Evolutionary conservation across 2,797 vertebrate genomes (phyloP).

Genomic region (Mastacembelus armatus): DNA sequence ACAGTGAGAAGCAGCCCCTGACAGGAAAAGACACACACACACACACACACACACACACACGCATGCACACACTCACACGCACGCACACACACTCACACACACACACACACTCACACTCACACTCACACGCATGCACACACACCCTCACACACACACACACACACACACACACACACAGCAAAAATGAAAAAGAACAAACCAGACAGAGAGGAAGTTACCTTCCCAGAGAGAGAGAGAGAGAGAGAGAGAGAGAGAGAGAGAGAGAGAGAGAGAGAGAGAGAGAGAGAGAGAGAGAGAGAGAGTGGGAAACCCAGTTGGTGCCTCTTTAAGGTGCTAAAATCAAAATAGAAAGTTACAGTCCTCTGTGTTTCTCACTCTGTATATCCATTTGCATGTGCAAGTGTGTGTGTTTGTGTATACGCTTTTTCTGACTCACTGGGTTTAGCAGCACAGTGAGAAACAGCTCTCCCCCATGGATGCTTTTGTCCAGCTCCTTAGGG

Average conservation of each 20-base stretch:
- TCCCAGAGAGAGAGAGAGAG: constrained; percentile 25
- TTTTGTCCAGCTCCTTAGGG: constrained; percentile 96
- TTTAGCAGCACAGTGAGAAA: constrained; percentile 97
- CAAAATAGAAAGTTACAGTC: constrained; percentile 38
- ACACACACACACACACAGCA: constrained; percentile 7
- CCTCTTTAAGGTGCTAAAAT: constrained; percentile 52
- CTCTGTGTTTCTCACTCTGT: constrained; percentile 25
- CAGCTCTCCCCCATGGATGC: constrained; percentile 95
- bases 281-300: constrained; percentile 24
- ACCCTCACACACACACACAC: not conserved
- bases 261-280: too few relatives aligned
- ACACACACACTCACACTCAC: too few relatives aligned
- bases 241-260: constrained; percentile 25
- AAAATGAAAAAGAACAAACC: constrained; percentile 44
- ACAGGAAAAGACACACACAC: constrained; percentile 60
- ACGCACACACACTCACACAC: not conserved
- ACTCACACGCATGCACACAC: constrained; percentile 24
- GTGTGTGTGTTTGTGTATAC: constrained; percentile 30
- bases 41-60: not conserved
- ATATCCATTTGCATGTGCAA: constrained; percentile 19
- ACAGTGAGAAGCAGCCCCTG: constrained; percentile 64
- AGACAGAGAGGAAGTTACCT: constrained; percentile 58
- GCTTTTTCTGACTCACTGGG: constrained; percentile 87
- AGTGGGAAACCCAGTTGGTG: constrained; percentile 42
- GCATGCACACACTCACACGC: not conserved